Percentiles rank a stretch among this genome's conserved stretches.
These are phyloP conservation scores for Astropecten irregularis DNA, from an alignment of 53 echinoderm and acorn worm species.

Conservation along the genomic window DNA sequence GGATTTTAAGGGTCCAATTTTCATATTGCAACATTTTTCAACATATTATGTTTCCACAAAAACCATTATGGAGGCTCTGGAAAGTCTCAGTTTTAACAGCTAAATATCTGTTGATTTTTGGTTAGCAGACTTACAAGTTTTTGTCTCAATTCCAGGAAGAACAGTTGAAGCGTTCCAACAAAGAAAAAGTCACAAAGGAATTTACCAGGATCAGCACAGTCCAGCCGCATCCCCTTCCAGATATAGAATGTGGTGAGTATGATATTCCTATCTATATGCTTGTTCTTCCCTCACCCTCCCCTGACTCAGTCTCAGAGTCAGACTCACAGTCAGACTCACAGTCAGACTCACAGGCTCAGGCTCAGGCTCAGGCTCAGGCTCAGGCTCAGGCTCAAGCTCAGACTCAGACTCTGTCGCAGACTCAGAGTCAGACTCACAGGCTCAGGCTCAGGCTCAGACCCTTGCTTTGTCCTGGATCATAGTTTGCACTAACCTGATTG, in stretches of 20 bases:
- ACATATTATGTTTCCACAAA: not conserved
- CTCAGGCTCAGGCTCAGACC: too few species aligned
- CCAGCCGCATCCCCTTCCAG: not conserved
- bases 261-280: too few species aligned
- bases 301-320: not conserved
- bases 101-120: too few species aligned
- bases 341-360: not conserved
- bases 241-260: slow-evolving; percentile 67
- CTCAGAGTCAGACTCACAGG: too few species aligned
- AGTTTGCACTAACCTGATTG: too few species aligned
- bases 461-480: too few species aligned
- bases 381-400: too few species aligned
- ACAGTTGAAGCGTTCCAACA: not conserved
- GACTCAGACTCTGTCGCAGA: too few species aligned
- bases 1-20: not conserved
- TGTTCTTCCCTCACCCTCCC: not conserved
- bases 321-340: not conserved
- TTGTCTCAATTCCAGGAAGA: too few species aligned
- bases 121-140: too few species aligned
- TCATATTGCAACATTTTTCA: too few species aligned
- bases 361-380: not conserved
- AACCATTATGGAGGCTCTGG: not conserved
- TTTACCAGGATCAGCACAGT: not conserved
- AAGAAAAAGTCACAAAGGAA: not conserved
- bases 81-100: too few species aligned